Evolutionary conservation across 2,113 vertebrate genomes (phyloP).

Genomic region (Penelope pileata): DNA sequence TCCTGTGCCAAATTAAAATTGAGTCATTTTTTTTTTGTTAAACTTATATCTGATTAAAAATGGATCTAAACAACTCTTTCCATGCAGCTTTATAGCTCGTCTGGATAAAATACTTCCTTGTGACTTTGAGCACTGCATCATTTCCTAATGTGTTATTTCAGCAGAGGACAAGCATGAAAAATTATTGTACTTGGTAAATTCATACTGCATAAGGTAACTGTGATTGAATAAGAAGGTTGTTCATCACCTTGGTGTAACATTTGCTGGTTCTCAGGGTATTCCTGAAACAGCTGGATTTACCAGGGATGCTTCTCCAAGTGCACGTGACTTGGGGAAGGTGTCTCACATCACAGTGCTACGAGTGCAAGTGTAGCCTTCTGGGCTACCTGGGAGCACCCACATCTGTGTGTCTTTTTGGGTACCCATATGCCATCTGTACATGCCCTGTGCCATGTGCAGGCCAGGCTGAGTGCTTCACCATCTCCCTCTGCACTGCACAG

Average conservation of each 20-base stretch:
- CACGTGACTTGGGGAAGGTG: neutral
- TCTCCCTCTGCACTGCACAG: neutral
- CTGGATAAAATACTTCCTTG: neutral
- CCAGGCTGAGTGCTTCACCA: neutral
- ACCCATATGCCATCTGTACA: too few species aligned
- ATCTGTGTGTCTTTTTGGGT: neutral
- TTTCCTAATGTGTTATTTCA: neutral
- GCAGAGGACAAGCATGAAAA: neutral
- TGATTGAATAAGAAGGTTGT: neutral
- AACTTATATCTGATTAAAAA: conserved; percentile 68
- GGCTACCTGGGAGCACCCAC: neutral
- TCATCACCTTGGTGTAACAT: neutral
- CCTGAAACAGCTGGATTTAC: neutral
- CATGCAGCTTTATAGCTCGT: neutral
- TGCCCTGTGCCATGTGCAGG: neutral
- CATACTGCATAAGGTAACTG: neutral
- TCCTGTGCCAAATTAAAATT: conserved; percentile 74
- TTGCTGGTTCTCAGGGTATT: neutral
- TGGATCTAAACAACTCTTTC: neutral
- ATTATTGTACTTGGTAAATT: neutral
- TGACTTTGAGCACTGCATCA: neutral
- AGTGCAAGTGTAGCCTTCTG: neutral
- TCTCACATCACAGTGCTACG: neutral
- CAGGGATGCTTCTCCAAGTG: neutral
- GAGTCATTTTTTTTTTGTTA: conserved; percentile 51